These are phyloP conservation scores for Mus spicilegus DNA, from an alignment of 2,113 vertebrate species.

Conservation along the genomic window DNA sequence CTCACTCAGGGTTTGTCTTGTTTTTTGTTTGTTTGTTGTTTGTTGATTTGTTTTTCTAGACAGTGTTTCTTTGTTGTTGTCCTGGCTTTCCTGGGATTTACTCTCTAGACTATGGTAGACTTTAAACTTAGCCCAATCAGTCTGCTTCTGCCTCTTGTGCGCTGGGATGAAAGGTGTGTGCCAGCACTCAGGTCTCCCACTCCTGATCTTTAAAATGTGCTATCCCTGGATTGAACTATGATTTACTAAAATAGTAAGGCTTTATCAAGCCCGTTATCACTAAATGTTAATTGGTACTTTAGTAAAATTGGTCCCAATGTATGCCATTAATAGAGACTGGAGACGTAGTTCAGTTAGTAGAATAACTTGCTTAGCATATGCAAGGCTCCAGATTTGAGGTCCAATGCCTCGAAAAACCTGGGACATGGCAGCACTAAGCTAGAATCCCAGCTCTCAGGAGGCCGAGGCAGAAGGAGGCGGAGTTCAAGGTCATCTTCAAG, in stretches of 20 bases:
- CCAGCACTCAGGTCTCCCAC: neutral
- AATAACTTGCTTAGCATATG: neutral
- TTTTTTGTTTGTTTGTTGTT: neutral
- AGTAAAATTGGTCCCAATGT: slow-evolving; percentile 23
- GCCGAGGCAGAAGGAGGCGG: neutral
- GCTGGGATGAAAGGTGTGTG: neutral
- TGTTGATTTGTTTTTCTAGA: neutral
- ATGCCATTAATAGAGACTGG: neutral
- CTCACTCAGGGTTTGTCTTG: neutral
- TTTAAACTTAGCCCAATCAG: neutral
- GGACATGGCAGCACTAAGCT: no score
- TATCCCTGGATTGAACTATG: slow-evolving; percentile 8
- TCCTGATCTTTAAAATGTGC: slow-evolving; percentile 35
- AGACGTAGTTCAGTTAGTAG: neutral
- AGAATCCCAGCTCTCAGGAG: neutral
- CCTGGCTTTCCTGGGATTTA: neutral
- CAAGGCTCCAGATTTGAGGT: neutral
- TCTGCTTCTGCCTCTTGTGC: neutral
- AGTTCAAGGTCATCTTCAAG: neutral
- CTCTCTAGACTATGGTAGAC: neutral
- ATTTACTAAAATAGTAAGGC: neutral
- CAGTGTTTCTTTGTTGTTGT: neutral
- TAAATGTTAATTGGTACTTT: slow-evolving; percentile 37
- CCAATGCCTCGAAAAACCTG: neutral
- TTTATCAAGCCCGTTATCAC: neutral